Base-by-base conservation (phyloP, 2,888 invertebrate species). In the Zootermopsis nevadensis region DNA sequence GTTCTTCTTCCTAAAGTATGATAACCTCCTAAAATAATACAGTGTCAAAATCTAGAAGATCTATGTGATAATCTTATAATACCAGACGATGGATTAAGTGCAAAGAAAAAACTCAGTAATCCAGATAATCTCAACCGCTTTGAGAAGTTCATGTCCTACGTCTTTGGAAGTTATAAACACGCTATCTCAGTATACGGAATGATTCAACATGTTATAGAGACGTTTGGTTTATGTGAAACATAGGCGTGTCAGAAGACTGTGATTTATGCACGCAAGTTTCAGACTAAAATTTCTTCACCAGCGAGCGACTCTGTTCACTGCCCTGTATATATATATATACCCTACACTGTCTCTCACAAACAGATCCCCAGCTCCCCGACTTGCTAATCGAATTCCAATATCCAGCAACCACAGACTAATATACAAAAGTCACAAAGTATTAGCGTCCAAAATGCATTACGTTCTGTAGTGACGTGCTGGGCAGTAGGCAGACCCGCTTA, bases 351-450 rank as follows among this genome's bases (percentile, higher is more conserved):
- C 72, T 10, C n/a, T 42, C 30, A 27, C 38, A 42, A 38, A 76
- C 76, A 42, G n/a, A 76, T 48, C 76, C 67, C 72, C 79, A 80
- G 33, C 83, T 77, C 81, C 38, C 77, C 76, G 66, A 83, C 81
- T 81, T 83, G 83, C 81, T 83, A 83, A 83, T 83, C 81, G 83
- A 83, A 83, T 83, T 83, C 81, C 83, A 67, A 83, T 83, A 81
- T 60, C 66, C 82, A n/a, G n/a, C n/a, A 77, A 55, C 83, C 77
- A 53, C 83, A 72, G 35, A 83, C 83, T 79, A 83, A 79, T 79
- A 79, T 60, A 79, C 79, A 79, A 79, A 79, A 79, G 79, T 79
- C 79, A 79, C 79, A 79, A 79, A 79, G 79, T 79, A 79, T 74
- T 74, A 74, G 24, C 74, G 38, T 79, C 38, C 79, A 79, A 79